phyloP scores from a whole-genome alignment of 1,140 invertebrate species.

The Diuraphis noxia region DNA sequence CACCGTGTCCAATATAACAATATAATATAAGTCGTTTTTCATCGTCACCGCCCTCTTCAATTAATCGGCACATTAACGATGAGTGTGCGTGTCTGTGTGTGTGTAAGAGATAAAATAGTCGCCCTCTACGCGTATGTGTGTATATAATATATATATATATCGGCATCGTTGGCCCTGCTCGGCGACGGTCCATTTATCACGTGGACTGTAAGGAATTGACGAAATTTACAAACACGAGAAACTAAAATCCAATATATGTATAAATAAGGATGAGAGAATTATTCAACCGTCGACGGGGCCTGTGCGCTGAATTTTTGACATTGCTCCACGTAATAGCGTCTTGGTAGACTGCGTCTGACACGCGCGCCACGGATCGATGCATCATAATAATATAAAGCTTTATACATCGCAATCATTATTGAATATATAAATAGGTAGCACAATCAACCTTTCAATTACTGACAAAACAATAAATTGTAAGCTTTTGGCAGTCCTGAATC shows the following conservation, averaged over 20 bases:
- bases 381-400: not conserved
- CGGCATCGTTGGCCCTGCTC: not conserved
- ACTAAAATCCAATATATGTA: not conserved
- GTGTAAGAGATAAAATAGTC: not conserved
- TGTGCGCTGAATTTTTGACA: not conserved
- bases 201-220: not conserved
- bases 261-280: not conserved
- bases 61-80: not conserved
- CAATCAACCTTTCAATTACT: too few relatives aligned
- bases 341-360: not conserved
- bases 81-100: not conserved
- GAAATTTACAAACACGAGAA: not conserved
- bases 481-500: too few relatives aligned
- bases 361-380: not conserved
- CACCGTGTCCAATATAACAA: not conserved
- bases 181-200: not conserved
- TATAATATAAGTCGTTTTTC: not conserved
- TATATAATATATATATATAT: not conserved
- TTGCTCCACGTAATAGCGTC: not conserved
- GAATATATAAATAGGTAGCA: too few relatives aligned
- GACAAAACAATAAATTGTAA: too few relatives aligned
- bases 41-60: not conserved
- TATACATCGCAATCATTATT: too few relatives aligned
- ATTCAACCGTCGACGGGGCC: not conserved
- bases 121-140: not conserved